Evolutionary conservation across 2,888 invertebrate species (phyloP).

Genomic region (Pyrgus malvae): DNA sequence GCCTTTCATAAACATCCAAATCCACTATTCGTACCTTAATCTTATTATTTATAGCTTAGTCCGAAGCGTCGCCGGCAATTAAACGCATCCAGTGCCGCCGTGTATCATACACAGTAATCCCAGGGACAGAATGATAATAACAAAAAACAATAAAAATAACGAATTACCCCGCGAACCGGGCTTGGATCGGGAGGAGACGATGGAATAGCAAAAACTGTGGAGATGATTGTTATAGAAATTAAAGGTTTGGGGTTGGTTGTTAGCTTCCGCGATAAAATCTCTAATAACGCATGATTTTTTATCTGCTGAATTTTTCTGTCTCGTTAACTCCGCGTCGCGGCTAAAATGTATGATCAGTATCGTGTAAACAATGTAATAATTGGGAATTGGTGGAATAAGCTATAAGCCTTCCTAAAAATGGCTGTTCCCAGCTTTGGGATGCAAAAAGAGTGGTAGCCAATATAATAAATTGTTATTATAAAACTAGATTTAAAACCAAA

Average conservation of each 20-base stretch:
- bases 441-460: too few relatives aligned
- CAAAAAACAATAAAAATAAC: slow-evolving; percentile 82
- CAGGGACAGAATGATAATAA: slow-evolving; percentile 79
- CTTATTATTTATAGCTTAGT: slow-evolving; percentile 72
- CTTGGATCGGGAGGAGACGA: slow-evolving; percentile 58
- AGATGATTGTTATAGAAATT: background rate
- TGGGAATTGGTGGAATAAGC: too few relatives aligned
- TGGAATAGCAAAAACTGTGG: background rate
- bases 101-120: slow-evolving; percentile 76
- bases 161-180: slow-evolving; percentile 76
- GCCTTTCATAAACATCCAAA: slow-evolving; percentile 46
- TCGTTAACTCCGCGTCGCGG: too few relatives aligned
- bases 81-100: slow-evolving; percentile 76
- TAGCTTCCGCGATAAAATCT: too few relatives aligned
- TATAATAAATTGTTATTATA: too few relatives aligned
- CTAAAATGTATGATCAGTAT: too few relatives aligned
- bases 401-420: too few relatives aligned
- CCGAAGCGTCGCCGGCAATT: slow-evolving; percentile 73
- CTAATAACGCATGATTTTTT: too few relatives aligned
- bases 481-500: too few relatives aligned
- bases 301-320: too few relatives aligned
- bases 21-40: slow-evolving; percentile 67
- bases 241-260: background rate
- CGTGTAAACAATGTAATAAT: too few relatives aligned
- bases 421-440: too few relatives aligned